A percentile compares a stretch with the other conserved stretches of the same genome.
phyloP scores from a whole-genome alignment of 2,888 invertebrate genomes.

The Cataglyphis rosenhaueri region DNA sequence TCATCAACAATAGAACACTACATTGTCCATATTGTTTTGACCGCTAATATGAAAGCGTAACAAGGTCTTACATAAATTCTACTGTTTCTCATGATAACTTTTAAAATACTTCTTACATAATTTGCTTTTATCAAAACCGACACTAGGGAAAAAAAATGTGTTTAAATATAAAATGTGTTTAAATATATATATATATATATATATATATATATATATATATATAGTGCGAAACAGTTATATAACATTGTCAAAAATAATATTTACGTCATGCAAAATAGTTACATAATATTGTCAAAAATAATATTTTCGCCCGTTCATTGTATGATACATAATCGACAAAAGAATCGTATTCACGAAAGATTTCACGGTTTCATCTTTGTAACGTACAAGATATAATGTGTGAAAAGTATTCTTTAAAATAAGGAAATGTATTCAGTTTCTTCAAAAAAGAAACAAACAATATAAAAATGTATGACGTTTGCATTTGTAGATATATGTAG shows the following conservation, averaged over 20 bases:
- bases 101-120: not conserved
- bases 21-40: not conserved
- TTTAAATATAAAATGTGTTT: not conserved
- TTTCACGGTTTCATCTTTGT: not conserved
- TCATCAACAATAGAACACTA: not conserved
- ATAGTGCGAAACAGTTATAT: not conserved
- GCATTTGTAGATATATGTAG: not conserved
- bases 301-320: not conserved
- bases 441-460: not conserved
- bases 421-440: not conserved
- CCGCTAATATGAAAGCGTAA: not conserved
- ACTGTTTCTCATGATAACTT: slow-evolving; percentile 23
- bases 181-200: not conserved
- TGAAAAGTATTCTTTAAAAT: not conserved
- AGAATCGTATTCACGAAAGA: not conserved
- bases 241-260: not conserved
- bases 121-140: not conserved
- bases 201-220: too few species aligned
- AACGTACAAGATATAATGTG: not conserved
- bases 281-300: not conserved
- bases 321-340: not conserved
- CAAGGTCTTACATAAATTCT: not conserved
- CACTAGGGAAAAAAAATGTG: not conserved
- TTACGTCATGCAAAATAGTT: not conserved
- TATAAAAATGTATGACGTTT: not conserved